Percentiles rank a stretch among this genome's conserved stretches.
Evolutionary conservation across 1,140 invertebrate genomes (phyloP).

Genomic region (Parapsyche elsis): DNA sequence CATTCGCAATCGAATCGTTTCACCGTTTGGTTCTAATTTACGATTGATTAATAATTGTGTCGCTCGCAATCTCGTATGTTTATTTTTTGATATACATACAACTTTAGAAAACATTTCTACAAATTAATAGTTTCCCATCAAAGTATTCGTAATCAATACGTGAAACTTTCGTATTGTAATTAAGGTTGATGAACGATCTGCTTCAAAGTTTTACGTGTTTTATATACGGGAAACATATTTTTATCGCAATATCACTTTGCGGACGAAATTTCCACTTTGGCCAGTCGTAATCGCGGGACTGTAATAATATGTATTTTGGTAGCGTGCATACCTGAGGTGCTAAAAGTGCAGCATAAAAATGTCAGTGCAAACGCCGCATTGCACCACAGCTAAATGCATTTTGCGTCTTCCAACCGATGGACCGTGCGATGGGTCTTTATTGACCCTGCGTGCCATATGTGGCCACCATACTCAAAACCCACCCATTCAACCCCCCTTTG

Average conservation of each 20-base stretch:
- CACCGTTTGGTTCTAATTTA: too few relatives aligned
- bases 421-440: conserved; percentile 10
- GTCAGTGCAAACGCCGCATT: conserved; percentile 27
- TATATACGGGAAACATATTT: too few relatives aligned
- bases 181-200: too few relatives aligned
- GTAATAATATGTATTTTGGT: conserved; percentile 6
- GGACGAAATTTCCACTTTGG: background rate
- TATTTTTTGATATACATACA: background rate
- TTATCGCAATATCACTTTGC: background rate
- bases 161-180: too few relatives aligned
- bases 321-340: conserved; percentile 19
- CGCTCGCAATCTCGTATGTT: background rate
- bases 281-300: background rate
- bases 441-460: background rate
- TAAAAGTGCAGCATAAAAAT: conserved; percentile 33
- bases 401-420: conserved; percentile 32
- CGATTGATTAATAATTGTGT: background rate
- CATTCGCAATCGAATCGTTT: background rate
- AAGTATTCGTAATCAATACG: too few relatives aligned
- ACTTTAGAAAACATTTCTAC: background rate
- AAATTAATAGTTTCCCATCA: too few relatives aligned
- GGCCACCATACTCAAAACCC: background rate
- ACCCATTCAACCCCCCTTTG: too few relatives aligned
- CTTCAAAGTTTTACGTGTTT: too few relatives aligned
- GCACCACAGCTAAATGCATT: conserved; percentile 34